phyloP scores from a whole-genome alignment of 2,888 invertebrate genomes.

The Diaperis boleti region DNA sequence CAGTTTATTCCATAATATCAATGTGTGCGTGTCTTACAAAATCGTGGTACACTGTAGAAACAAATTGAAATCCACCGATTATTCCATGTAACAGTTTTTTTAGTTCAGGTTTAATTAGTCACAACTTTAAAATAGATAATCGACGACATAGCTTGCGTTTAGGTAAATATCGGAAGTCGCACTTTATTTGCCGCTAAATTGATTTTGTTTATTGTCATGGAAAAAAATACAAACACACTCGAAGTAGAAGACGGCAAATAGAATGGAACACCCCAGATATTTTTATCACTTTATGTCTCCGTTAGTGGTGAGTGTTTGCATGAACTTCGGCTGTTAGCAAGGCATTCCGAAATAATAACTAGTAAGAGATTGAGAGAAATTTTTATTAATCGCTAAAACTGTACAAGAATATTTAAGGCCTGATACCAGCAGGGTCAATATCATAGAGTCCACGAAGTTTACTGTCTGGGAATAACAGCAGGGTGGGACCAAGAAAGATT shows the following conservation, averaged over 20 bases:
- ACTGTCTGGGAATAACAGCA: conserved; percentile 63
- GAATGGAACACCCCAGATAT: too few species aligned
- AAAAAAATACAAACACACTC: too few species aligned
- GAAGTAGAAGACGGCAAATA: too few species aligned
- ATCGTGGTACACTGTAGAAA: conserved; percentile 55
- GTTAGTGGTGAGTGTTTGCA: conserved; percentile 58
- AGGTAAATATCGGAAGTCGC: too few species aligned
- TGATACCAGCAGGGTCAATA: conserved; percentile 47
- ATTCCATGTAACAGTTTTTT: too few species aligned
- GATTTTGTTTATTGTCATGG: too few species aligned
- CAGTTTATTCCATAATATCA: conserved; percentile 52
- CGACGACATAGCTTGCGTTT: too few species aligned
- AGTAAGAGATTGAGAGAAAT: conserved; percentile 16
- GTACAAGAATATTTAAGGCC: conserved; percentile 39
- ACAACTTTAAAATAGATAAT: too few species aligned
- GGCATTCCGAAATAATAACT: conserved; percentile 33
- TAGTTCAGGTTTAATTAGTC: too few species aligned
- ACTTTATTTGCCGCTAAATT: too few species aligned
- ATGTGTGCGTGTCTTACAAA: conserved; percentile 51
- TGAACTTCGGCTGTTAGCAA: conserved; percentile 40
- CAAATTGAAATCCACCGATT: conserved; percentile 56
- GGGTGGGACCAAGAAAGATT: conserved; percentile 36
- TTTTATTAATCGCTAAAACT: conserved; percentile 29
- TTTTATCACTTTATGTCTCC: conserved; percentile 62
- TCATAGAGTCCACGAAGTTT: conserved; percentile 45